Evolutionary conservation across 1,140 invertebrate species (phyloP).

Genomic region (Papilio machaon): DNA sequence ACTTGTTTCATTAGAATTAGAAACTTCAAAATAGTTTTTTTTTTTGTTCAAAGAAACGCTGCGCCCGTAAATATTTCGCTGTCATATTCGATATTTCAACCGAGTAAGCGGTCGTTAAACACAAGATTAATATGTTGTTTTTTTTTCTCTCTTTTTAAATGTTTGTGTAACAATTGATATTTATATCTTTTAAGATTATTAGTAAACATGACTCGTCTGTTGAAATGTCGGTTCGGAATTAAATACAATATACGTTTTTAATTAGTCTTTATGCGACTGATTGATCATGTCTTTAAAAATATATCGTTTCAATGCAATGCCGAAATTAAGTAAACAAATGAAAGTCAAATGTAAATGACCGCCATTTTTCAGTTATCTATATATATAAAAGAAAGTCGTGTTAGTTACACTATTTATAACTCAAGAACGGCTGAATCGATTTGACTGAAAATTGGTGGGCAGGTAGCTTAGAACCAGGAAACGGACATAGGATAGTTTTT

Average conservation of each 20-base stretch:
- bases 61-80: not conserved
- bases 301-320: no score
- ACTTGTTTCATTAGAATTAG: conserved; percentile 21
- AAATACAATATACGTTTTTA: not conserved
- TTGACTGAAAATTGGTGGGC: no score
- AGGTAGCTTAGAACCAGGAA: no score
- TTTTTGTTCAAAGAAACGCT: conserved; percentile 30
- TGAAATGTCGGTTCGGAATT: not conserved
- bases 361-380: no score
- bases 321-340: no score
- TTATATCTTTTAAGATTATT: not conserved
- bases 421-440: no score
- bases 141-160: not conserved
- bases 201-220: conserved; percentile 7
- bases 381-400: no score
- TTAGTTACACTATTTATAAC: no score
- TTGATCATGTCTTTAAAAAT: not conserved
- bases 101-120: conserved; percentile 21
- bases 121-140: conserved; percentile 26
- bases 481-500: no score
- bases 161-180: not conserved
- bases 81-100: conserved; percentile 27
- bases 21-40: conserved; percentile 18
- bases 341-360: no score
- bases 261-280: not conserved